A percentile compares a stretch with the other conserved stretches of the same genome.
Evolutionary conservation across 2,113 vertebrate genomes (phyloP).

Genomic region (Thamnophis sirtalis): DNA sequence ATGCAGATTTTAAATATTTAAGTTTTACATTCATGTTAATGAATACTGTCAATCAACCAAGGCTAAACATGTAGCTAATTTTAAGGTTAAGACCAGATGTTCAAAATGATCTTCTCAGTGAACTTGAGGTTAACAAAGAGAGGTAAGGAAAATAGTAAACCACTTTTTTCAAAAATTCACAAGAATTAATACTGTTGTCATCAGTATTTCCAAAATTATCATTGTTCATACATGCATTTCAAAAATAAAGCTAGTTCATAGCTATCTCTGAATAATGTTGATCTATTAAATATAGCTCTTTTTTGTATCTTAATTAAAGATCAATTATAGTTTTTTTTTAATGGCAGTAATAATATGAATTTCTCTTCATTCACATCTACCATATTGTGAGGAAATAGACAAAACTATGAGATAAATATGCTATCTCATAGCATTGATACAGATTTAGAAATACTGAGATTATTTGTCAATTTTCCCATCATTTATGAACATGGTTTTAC

Average conservation of each 20-base stretch:
- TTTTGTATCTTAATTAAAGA: constrained; percentile 7
- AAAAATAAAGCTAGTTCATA: neutral
- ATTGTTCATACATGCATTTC: neutral
- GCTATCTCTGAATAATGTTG: constrained; percentile 13
- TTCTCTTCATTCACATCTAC: neutral
- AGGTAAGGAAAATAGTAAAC: constrained; percentile 38
- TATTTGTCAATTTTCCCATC: constrained; percentile 14
- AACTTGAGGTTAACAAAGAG: constrained; percentile 5
- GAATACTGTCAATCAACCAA: constrained; percentile 66
- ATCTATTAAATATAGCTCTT: neutral
- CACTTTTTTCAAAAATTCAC: neutral
- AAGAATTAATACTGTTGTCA: neutral
- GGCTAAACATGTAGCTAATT: constrained; percentile 66
- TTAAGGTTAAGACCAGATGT: constrained; percentile 63
- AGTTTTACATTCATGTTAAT: constrained; percentile 69
- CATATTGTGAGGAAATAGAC: neutral
- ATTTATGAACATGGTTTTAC: constrained; percentile 12
- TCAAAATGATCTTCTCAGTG: constrained; percentile 57
- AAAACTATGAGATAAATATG: neutral
- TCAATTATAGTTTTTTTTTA: neutral
- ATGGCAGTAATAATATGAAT: neutral
- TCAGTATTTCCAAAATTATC: neutral
- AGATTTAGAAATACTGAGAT: constrained; percentile 14
- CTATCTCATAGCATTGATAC: neutral
- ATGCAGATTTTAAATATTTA: constrained; percentile 72